Base-by-base conservation (phyloP, 2,888 invertebrate species). In the Erebia ligea region DNA sequence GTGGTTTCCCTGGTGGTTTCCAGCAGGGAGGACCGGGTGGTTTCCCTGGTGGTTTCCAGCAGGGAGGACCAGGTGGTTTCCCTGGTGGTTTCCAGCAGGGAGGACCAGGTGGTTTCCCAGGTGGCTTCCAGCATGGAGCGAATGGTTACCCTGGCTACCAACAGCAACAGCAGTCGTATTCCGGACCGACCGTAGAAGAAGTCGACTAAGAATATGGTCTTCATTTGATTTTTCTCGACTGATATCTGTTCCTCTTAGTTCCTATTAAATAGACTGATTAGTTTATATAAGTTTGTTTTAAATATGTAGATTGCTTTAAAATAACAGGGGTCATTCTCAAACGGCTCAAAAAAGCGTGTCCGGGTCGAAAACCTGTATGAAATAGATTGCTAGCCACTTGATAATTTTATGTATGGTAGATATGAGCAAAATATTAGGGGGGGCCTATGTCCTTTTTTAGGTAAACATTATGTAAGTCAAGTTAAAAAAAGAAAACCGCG, bases 71-170 rank as follows among this genome's bases (percentile, higher is more conserved):
- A 57, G 57, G 21, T 21, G 21, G 57, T 10, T 57, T 15, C 57
- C 57, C 25, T 1, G 50, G 50, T 13, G 50, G 50, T 15, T 42
- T 42, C 10, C 42, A 42, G 5, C 50, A 11, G 15, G 50, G 50
- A 1, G 50, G 50, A 10, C 50, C 9, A 50, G 50, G 45, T 11
- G 45, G 50, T 50, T 50, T 50, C 50, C 50, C 50, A 6, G 50
- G 50, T 1, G 25, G 56, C 4, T 11, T 8, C 25, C 56, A 57
- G 13, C 56, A 57, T n/a, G n/a, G n/a, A n/a, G n/a, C n/a, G 1
- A n/a, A 34, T 2, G 62, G 62, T 13, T 15, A 19, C 79, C 94
- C 77, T 62, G 80, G 80, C 34, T 82, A 83, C 67, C 80, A 72
- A 21, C 61, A 67, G 61, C 40, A 68, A 2, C 45, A 67, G 6